Evolutionary conservation across 2,113 vertebrate species (phyloP).

Genomic region (Ctenomys sociabilis): DNA sequence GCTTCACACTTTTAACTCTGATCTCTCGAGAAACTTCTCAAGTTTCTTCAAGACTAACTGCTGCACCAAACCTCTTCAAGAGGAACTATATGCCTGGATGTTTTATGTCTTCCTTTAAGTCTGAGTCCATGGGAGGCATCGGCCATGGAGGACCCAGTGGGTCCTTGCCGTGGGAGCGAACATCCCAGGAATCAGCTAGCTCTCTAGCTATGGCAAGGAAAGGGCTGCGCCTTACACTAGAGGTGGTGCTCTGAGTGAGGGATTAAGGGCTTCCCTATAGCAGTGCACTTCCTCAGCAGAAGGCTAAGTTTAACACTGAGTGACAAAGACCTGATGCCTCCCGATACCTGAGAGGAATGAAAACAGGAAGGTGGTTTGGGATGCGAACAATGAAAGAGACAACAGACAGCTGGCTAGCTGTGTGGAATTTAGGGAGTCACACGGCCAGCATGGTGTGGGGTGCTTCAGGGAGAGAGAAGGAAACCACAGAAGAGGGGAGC

Average conservation of each 20-base stretch:
- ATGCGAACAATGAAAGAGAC: not conserved
- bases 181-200: not conserved
- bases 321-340: not conserved
- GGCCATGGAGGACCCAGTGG: not conserved
- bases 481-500: not conserved
- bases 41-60: not conserved
- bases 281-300: not conserved
- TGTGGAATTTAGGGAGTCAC: not conserved
- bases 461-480: not conserved
- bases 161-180: not conserved
- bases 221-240: not conserved
- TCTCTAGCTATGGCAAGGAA: not conserved
- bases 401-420: not conserved
- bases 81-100: not conserved
- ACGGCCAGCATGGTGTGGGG: accelerated
- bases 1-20: not conserved
- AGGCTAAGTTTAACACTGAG: not conserved
- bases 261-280: not conserved
- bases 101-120: not conserved
- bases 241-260: too few relatives aligned
- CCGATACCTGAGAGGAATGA: not conserved
- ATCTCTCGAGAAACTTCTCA: too few relatives aligned
- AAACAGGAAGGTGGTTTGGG: not conserved
- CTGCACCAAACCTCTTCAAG: not conserved
- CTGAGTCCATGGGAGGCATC: not conserved